A percentile compares a stretch with the other conserved stretches of the same genome.
Conservation (phyloP, 1,140 invertebrate species). For the Mycetomoellerius zeteki region DNA sequence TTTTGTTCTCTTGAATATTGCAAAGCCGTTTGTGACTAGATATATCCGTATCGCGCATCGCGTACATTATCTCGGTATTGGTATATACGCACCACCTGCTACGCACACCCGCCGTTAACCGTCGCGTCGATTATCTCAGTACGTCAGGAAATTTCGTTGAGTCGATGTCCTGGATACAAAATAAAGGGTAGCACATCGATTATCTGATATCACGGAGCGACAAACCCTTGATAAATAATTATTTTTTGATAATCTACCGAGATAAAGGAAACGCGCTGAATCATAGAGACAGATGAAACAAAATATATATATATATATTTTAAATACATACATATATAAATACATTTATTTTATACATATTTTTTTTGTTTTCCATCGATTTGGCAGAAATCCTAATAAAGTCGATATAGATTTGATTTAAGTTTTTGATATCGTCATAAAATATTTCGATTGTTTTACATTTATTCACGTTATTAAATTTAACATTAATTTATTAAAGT, state of each 20-base stretch:
- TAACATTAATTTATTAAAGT: not conserved
- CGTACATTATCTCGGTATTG: slow-evolving; percentile 21
- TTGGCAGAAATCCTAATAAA: not conserved
- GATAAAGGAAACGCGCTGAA: not conserved
- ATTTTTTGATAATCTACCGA: slow-evolving; percentile 1
- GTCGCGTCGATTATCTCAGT: slow-evolving; percentile 42
- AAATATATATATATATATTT: not conserved
- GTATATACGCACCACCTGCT: slow-evolving; percentile 47
- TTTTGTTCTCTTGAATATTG: not conserved
- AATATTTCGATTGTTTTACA: not conserved
- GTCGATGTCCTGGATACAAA: slow-evolving; percentile 47
- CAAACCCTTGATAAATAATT: slow-evolving; percentile 15
- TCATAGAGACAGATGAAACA: not conserved
- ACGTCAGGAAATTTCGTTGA: slow-evolving; percentile 69
- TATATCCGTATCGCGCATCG: slow-evolving; percentile 12
- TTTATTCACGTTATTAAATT: not conserved
- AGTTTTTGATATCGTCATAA: not conserved
- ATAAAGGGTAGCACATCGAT: slow-evolving; percentile 28
- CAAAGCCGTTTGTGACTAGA: slow-evolving; percentile 13
- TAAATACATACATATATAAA: too few relatives aligned
- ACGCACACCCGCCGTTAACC: slow-evolving; percentile 54
- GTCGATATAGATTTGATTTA: not conserved
- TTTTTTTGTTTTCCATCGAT: not conserved
- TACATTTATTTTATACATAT: not conserved
- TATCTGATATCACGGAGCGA: slow-evolving; percentile 15